Evolutionary conservation across 2,888 invertebrate species (phyloP).

Genomic region (Tetragonula carbonaria): DNA sequence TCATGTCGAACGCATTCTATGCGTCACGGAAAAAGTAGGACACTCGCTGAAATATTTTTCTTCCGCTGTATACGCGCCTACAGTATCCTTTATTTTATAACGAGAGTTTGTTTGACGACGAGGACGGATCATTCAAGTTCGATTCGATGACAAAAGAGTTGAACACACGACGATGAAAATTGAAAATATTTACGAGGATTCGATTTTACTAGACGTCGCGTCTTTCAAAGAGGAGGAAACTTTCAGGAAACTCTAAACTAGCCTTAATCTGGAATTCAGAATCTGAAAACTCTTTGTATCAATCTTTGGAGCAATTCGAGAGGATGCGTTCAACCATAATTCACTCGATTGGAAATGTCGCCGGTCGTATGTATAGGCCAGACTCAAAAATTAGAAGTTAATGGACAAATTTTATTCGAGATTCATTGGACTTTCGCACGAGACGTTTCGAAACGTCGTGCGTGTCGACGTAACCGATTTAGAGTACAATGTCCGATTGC

Average conservation of each 20-base stretch:
- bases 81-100: neutral
- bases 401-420: slow-evolving; percentile 38
- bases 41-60: neutral
- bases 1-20: neutral
- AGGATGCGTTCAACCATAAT: neutral
- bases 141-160: too few species aligned
- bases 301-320: neutral
- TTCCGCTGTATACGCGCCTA: too few species aligned
- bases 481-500: slow-evolving; percentile 41
- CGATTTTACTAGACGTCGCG: neutral
- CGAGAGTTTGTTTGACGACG: too few species aligned
- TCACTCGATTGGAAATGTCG: neutral
- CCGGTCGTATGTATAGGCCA: neutral
- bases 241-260: neutral
- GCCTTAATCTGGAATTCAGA: neutral
- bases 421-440: slow-evolving; percentile 45
- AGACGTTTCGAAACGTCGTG: slow-evolving; percentile 36
- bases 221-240: neutral
- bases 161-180: neutral
- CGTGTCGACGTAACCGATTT: slow-evolving; percentile 35
- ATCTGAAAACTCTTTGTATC: neutral
- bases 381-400: slow-evolving; percentile 12
- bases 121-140: too few species aligned
- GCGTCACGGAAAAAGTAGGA: neutral
- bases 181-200: neutral